Conservation (phyloP, 2,888 invertebrate genomes). For the Ecliptopera silaceata region DNA sequence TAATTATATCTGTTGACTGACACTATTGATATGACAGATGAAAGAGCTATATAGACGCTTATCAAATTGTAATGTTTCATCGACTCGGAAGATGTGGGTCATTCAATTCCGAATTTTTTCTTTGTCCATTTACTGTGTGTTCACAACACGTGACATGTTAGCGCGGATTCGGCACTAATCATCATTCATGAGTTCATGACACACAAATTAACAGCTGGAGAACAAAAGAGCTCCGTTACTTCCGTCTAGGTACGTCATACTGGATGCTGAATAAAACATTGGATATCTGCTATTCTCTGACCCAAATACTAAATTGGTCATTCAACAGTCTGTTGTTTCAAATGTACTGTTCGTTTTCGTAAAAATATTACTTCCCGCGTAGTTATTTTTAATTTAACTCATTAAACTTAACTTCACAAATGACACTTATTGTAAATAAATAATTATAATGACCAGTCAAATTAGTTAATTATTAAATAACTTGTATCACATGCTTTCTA, state of each 20-base stretch:
- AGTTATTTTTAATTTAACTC: too few relatives aligned
- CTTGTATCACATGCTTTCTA: too few relatives aligned
- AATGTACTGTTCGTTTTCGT: constrained; percentile 20
- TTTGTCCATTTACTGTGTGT: background rate
- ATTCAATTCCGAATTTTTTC: background rate
- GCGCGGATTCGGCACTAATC: constrained; percentile 46
- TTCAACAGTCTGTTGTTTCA: constrained; percentile 36
- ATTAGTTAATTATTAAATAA: too few relatives aligned
- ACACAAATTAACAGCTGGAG: constrained; percentile 52
- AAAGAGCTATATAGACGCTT: background rate
- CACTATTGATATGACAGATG: background rate
- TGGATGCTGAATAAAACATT: constrained; percentile 53
- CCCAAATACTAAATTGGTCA: constrained; percentile 47
- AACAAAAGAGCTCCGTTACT: constrained; percentile 62
- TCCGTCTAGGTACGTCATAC: constrained; percentile 59
- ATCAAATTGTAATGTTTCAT: background rate
- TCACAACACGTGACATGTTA: constrained; percentile 28
- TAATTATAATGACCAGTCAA: too few relatives aligned
- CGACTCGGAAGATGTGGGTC: background rate
- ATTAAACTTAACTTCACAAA: too few relatives aligned
- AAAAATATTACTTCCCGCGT: background rate
- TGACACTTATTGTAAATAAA: too few relatives aligned
- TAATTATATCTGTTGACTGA: constrained; percentile 16
- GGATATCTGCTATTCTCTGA: constrained; percentile 44
- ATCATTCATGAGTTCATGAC: constrained; percentile 51